These are phyloP conservation scores for Macrosoma leucophasiata DNA, from an alignment of 2,888 invertebrate genomes.

Conservation along the genomic window DNA sequence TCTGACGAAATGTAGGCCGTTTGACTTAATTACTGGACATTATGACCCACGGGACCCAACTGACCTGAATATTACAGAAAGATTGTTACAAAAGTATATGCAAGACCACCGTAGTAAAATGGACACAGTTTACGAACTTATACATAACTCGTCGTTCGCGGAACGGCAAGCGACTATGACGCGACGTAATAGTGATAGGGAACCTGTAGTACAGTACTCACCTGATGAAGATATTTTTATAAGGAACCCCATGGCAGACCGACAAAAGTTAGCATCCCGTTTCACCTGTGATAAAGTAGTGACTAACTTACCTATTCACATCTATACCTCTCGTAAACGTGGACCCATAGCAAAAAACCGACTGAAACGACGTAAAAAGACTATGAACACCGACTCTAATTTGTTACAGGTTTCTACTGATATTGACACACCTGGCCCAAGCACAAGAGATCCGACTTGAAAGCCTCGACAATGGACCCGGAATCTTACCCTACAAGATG, in stretches of 20 bases:
- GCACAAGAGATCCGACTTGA: constrained; percentile 21
- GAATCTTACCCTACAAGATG: constrained; percentile 20
- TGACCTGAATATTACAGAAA: constrained; percentile 10
- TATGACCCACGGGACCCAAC: constrained; percentile 18
- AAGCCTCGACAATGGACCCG: constrained; percentile 15
- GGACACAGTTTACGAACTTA: neutral
- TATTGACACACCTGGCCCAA: constrained; percentile 2
- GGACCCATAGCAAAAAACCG: constrained; percentile 6
- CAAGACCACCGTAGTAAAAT: constrained; percentile 4
- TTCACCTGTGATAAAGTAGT: constrained; percentile 7
- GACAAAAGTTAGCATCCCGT: constrained; percentile 5
- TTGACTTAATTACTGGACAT: constrained; percentile 15
- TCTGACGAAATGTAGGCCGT: constrained; percentile 8
- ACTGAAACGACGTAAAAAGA: constrained; percentile 5
- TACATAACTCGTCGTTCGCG: neutral
- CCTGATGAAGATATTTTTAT: constrained; percentile 19
- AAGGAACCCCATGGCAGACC: no score
- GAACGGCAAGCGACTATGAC: constrained; percentile 1
- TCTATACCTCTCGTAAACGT: neutral
- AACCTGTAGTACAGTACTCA: constrained; percentile 17
- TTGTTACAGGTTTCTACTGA: constrained; percentile 10
- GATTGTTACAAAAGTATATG: constrained; percentile 12
- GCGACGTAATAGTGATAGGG: constrained; percentile 7
- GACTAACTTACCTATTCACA: constrained; percentile 9
- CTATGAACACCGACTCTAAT: no score